Base-by-base conservation (phyloP, 2,113 vertebrate genomes). In the Chlamydotis undulata region DNA sequence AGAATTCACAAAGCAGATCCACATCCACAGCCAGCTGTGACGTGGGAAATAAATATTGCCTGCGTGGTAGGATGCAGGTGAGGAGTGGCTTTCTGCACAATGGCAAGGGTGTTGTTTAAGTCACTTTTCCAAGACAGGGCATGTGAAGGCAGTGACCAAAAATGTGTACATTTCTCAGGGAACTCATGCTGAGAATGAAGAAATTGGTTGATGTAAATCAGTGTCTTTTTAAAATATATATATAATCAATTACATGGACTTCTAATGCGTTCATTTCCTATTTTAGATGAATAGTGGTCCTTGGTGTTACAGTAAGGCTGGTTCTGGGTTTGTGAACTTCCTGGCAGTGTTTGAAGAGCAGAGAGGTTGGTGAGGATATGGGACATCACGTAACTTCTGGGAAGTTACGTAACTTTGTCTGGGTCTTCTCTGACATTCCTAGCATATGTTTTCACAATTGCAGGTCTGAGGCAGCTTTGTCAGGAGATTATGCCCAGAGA, bases 241-340 rank as follows among this genome's bases (percentile, higher is more conserved):
- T 71, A 60, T 21, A 64, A 94, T 81, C 80, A 80, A 78, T 95
- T 87, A 47, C 60, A 22, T 87, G 89, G 80, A 91, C 82, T 96
- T 96, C 77, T 79, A 93, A 89, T 94, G 61, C 49, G 6, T 83
- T 92, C 18, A 65, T 97, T 97, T 96, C 88, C 93, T 95, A 61
- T 61, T 90, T 93, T 70, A 13, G 16, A 65, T 96, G 85, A 89
- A 82, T 89, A 57, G 59, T 91, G 94, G 69, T 39, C 18, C 25
- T 90, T 60, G 4, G 67, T 64, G 74, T 90, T 95, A 82, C 75
- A 33, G 19, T 73, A 49, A 89, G 22, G 35, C 50, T 89, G 43
- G 80, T 85, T 93, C 53, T 69, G n/a, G 3, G n/a, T 89, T 90
- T 33, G 35, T 56, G 63, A 88, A 39, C 56, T 89, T 83, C 76